Evolutionary conservation across 1,140 invertebrate genomes (phyloP).

Genomic region (Danaus melanippus): DNA sequence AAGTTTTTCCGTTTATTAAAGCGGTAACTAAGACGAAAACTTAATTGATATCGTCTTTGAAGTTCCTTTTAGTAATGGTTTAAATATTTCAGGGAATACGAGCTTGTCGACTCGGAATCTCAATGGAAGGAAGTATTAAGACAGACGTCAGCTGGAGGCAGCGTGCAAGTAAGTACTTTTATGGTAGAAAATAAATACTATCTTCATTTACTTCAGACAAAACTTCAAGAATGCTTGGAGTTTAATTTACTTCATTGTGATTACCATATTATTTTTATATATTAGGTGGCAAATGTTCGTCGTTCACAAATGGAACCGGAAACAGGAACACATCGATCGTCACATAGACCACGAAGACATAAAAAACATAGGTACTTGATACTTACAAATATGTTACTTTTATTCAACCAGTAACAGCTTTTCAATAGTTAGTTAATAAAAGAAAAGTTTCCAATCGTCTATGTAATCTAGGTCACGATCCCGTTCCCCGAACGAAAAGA

Average conservation of each 20-base stretch:
- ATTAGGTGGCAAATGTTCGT: slow-evolving; percentile 77
- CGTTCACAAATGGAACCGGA: slow-evolving; percentile 70
- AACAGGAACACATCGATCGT: slow-evolving; percentile 67
- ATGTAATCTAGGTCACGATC: slow-evolving; percentile 73
- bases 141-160: slow-evolving; percentile 62
- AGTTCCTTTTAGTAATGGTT: slow-evolving; percentile 12
- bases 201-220: slow-evolving; percentile 4
- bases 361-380: slow-evolving; percentile 79
- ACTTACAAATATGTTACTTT: slow-evolving; percentile 11
- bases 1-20: slow-evolving; percentile 8
- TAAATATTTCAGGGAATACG: slow-evolving; percentile 65
- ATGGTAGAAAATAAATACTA: slow-evolving; percentile 14
- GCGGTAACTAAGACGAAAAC: slow-evolving; percentile 9
- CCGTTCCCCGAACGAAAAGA: slow-evolving; percentile 78
- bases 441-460: too few relatives aligned
- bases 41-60: slow-evolving; percentile 11
- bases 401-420: neutral
- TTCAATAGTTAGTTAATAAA: slow-evolving; percentile 1
- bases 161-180: slow-evolving; percentile 52
- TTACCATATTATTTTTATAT: slow-evolving; percentile 11
- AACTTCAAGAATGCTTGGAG: neutral
- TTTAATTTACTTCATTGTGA: neutral
- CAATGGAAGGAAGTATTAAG: slow-evolving; percentile 90
- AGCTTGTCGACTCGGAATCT: slow-evolving; percentile 88
- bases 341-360: slow-evolving; percentile 73